Conservation (phyloP, 2,888 invertebrate species). For the Machimus rusticus region DNA sequence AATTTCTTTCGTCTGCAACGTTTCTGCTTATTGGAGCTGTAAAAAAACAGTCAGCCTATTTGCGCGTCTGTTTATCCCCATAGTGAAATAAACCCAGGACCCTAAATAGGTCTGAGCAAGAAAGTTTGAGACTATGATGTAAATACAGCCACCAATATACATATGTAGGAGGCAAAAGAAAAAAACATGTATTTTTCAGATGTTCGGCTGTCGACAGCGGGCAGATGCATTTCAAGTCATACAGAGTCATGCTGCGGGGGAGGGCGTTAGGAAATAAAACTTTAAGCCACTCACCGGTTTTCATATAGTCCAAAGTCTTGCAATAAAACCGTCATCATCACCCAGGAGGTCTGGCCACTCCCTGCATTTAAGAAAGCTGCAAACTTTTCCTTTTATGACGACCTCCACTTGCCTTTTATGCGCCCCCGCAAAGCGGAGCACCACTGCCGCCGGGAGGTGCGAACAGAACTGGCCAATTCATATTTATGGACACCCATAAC, state of each 20-base stretch:
- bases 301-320: not conserved
- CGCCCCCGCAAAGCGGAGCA: not conserved
- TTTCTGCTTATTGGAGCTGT: not conserved
- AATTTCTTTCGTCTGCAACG: not conserved
- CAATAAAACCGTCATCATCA: slow-evolving; percentile 9
- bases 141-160: not conserved
- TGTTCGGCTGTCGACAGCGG: not conserved
- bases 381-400: not conserved
- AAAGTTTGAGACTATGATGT: not conserved
- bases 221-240: not conserved
- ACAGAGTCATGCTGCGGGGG: not conserved
- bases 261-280: not conserved
- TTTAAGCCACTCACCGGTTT: not conserved
- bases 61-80: not conserved
- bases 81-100: not conserved
- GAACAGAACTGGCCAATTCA: not conserved
- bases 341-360: not conserved
- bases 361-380: not conserved
- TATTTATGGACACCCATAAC: not conserved
- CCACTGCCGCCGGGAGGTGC: not conserved
- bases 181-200: not conserved
- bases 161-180: not conserved
- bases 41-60: not conserved
- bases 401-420: not conserved
- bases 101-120: not conserved